Conservation (phyloP, 2,797 vertebrate genomes). For the Manis javanica region DNA sequence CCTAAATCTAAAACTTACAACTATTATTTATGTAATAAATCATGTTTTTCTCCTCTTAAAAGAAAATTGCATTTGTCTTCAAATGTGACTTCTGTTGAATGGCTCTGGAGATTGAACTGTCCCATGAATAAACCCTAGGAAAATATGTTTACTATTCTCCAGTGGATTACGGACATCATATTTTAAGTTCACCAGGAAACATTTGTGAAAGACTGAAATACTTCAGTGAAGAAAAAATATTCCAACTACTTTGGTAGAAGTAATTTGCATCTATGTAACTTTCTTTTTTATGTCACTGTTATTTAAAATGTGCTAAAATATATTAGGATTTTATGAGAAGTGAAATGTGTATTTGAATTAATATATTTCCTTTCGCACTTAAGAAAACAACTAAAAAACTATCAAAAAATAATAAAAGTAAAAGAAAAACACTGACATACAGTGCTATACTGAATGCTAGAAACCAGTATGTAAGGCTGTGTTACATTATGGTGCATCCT, state of each 20-base stretch:
- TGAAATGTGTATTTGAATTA: background rate
- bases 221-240: background rate
- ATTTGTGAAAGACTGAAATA: background rate
- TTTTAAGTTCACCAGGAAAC: background rate
- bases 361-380: background rate
- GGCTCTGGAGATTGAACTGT: background rate
- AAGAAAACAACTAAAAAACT: background rate
- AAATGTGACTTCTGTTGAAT: background rate
- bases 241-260: background rate
- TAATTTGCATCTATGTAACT: background rate
- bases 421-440: background rate
- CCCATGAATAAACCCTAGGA: background rate
- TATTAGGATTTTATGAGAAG: background rate
- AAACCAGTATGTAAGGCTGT: background rate
- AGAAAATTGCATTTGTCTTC: background rate
- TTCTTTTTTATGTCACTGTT: background rate
- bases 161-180: background rate
- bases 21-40: constrained; percentile 2
- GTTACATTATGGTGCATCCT: background rate
- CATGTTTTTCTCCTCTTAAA: background rate
- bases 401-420: background rate
- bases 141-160: background rate
- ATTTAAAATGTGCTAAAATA: background rate
- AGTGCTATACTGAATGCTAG: background rate
- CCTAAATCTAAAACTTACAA: constrained; percentile 25